phyloP scores from a whole-genome alignment of 2,888 invertebrate species.

The Macropis europaea region DNA sequence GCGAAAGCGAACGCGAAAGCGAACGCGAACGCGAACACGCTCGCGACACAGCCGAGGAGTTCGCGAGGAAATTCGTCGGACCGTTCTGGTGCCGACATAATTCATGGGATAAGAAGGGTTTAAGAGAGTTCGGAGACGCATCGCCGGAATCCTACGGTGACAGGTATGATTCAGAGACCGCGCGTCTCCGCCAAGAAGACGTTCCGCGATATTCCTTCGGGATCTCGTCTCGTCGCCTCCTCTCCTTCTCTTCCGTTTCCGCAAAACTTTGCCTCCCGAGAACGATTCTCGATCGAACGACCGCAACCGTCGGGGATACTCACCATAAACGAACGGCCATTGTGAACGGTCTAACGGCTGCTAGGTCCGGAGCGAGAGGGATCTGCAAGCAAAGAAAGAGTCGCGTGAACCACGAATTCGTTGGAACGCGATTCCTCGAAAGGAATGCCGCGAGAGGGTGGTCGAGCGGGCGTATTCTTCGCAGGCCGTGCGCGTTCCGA shows the following conservation, averaged over 20 bases:
- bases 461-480: too few relatives aligned
- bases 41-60: not conserved
- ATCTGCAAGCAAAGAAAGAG: conserved; percentile 66
- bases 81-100: conserved; percentile 37
- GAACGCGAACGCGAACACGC: too few relatives aligned
- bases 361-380: conserved; percentile 40
- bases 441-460: too few relatives aligned
- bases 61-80: conserved; percentile 4
- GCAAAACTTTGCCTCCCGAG: too few relatives aligned
- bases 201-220: not conserved
- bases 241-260: too few relatives aligned
- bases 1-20: too few relatives aligned
- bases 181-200: not conserved
- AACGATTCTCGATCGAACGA: too few relatives aligned
- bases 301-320: too few relatives aligned
- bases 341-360: conserved; percentile 63
- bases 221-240: not conserved
- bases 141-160: not conserved
- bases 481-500: too few relatives aligned
- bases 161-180: conserved; percentile 15
- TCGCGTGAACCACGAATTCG: not conserved
- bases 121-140: conserved; percentile 35
- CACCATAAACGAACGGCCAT: conserved; percentile 75
- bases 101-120: conserved; percentile 55
- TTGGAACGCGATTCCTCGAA: too few relatives aligned